A percentile compares a stretch with the other conserved stretches of the same genome.
These are phyloP conservation scores for Amiota mariae DNA, from an alignment of 2,888 invertebrate genomes.

Conservation along the genomic window DNA sequence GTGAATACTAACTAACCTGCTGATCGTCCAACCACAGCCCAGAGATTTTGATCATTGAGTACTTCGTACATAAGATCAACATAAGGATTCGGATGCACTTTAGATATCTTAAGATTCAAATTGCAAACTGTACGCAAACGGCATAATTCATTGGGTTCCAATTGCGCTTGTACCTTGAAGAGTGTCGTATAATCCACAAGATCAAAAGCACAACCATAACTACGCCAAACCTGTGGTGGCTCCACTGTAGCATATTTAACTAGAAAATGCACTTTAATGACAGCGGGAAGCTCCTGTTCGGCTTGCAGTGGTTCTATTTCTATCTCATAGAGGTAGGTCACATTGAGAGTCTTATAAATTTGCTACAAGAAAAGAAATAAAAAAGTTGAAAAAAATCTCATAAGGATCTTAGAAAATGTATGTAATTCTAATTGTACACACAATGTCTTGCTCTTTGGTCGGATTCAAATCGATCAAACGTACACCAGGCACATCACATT, in stretches of 20 bases:
- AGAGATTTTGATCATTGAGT: constrained; percentile 90
- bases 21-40: constrained; percentile 93
- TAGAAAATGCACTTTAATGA: constrained; percentile 80
- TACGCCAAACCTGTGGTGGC: constrained; percentile 69
- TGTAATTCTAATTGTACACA: constrained; percentile 61
- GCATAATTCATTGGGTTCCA: constrained; percentile 90
- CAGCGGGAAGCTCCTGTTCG: constrained; percentile 75
- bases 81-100: constrained; percentile 74
- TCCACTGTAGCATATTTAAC: constrained; percentile 76
- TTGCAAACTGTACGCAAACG: constrained; percentile 91
- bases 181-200: constrained; percentile 89
- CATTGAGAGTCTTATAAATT: constrained; percentile 83
- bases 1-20: constrained; percentile 78
- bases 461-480: constrained; percentile 81
- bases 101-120: constrained; percentile 82
- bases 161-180: constrained; percentile 80
- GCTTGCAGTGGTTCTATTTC: constrained; percentile 78
- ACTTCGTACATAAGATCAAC: constrained; percentile 91
- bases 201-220: constrained; percentile 83
- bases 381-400: constrained; percentile 1
- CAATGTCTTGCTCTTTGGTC: constrained; percentile 76
- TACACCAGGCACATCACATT: constrained; percentile 78
- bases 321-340: constrained; percentile 90
- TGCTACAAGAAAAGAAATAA: constrained; percentile 72
- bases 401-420: not conserved